Conservation (phyloP, 2,113 vertebrate species). For the Oncorhynchus masou region DNA sequence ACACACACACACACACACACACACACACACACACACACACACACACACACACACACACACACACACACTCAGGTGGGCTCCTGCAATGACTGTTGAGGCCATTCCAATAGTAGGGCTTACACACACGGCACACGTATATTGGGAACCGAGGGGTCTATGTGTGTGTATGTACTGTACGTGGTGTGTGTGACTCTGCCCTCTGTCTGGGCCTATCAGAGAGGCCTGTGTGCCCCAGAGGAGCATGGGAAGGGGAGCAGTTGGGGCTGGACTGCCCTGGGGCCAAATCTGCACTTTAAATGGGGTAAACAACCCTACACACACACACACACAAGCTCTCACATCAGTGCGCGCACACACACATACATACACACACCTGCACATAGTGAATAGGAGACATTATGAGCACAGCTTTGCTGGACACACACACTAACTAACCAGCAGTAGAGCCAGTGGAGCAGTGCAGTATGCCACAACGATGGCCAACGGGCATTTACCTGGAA, state of each 20-base stretch:
- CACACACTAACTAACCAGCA: not conserved
- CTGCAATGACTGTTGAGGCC: not conserved
- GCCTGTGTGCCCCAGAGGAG: slow-evolving; percentile 2
- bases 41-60: not conserved
- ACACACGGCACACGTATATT: not conserved
- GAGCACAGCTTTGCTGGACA: too few species aligned
- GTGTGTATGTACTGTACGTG: not conserved
- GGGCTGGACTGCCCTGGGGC: slow-evolving; percentile 26
- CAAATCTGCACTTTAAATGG: slow-evolving; percentile 19
- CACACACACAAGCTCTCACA: not conserved
- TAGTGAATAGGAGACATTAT: too few species aligned
- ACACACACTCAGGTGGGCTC: not conserved
- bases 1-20: not conserved
- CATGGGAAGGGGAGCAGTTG: slow-evolving; percentile 6
- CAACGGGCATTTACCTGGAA: slow-evolving; percentile 44
- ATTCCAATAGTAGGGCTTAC: not conserved
- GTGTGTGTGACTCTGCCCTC: slow-evolving; percentile 12
- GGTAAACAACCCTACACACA: slow-evolving; percentile 20
- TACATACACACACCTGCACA: not conserved
- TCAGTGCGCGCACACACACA: slow-evolving; percentile 4
- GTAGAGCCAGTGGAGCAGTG: not conserved
- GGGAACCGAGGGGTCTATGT: not conserved
- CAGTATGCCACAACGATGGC: slow-evolving; percentile 19
- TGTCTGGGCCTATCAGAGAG: slow-evolving; percentile 2
- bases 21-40: not conserved